A percentile compares a stretch with the other conserved stretches of the same genome.
Evolutionary conservation across 2,113 vertebrate genomes (phyloP).

Genomic region (Gorsachius goisagi): DNA sequence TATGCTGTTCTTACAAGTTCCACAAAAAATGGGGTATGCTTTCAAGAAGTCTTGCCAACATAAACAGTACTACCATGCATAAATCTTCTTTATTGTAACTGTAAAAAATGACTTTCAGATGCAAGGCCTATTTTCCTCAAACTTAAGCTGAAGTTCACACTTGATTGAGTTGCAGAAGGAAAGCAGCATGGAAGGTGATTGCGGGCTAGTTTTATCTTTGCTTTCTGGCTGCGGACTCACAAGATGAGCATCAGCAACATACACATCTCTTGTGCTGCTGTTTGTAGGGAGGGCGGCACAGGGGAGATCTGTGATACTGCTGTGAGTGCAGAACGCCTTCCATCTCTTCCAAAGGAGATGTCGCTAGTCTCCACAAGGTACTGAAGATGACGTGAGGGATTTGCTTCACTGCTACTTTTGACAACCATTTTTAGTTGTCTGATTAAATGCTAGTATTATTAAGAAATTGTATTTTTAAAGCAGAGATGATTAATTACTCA

Average conservation of each 20-base stretch:
- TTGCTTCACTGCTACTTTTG: background rate
- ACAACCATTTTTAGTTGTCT: background rate
- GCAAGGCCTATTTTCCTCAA: background rate
- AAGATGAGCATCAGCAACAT: accelerated
- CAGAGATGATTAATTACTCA: background rate
- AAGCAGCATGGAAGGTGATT: background rate
- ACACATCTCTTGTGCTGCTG: background rate
- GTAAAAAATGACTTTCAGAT: background rate
- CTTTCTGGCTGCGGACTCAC: background rate
- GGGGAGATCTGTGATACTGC: background rate
- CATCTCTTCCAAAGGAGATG: background rate
- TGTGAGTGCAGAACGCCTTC: background rate
- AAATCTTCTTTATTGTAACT: background rate
- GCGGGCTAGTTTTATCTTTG: background rate
- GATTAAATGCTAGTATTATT: background rate
- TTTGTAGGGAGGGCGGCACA: background rate
- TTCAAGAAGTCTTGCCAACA: background rate
- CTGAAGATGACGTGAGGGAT: background rate
- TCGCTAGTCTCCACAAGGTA: background rate
- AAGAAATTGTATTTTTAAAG: background rate
- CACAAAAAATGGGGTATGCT: background rate
- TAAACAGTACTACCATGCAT: background rate
- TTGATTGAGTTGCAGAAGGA: background rate
- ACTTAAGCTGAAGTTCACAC: background rate
- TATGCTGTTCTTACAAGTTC: background rate